Percentiles rank a stretch among this genome's conserved stretches.
These are phyloP conservation scores for Cyclopterus lumpus DNA, from an alignment of 2,797 vertebrate genomes.

Conservation along the genomic window DNA sequence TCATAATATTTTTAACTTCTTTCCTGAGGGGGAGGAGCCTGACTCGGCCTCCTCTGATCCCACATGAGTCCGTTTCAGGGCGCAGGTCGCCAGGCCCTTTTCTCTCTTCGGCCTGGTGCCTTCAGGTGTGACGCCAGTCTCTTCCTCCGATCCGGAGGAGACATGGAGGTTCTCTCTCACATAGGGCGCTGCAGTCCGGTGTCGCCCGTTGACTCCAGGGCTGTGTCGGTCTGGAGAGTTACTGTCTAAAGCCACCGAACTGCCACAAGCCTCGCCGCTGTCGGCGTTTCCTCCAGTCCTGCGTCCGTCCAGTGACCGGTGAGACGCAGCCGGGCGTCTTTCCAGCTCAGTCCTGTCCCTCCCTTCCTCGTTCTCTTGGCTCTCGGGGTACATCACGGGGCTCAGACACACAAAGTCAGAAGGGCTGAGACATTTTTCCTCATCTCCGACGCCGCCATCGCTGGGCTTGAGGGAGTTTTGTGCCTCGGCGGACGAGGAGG, in stretches of 20 bases:
- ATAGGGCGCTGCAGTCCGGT: constrained; percentile 78
- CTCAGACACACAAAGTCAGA: constrained; percentile 77
- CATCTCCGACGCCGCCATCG: constrained; percentile 35
- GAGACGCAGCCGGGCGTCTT: constrained; percentile 35
- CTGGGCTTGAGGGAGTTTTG: constrained; percentile 51
- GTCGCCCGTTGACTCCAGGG: constrained; percentile 86
- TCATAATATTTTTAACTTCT: constrained; percentile 94
- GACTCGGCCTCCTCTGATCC: constrained; percentile 87
- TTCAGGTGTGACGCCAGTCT: constrained; percentile 41
- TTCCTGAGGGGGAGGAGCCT: constrained; percentile 90
- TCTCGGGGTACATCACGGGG: constrained; percentile 74
- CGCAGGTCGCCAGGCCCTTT: constrained; percentile 39
- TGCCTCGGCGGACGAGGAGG: constrained; percentile 83
- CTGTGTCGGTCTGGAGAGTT: constrained; percentile 57
- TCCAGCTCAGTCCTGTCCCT: constrained; percentile 53
- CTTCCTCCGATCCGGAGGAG: constrained; percentile 71
- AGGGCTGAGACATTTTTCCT: constrained; percentile 61
- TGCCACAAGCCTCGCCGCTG: constrained; percentile 58
- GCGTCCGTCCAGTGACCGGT: constrained; percentile 13
- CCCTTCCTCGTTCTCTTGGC: constrained; percentile 56
- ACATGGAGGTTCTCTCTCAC: constrained; percentile 69
- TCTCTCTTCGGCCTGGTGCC: constrained; percentile 61
- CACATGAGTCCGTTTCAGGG: constrained; percentile 86
- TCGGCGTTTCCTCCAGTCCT: constrained; percentile 60
- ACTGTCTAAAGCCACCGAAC: constrained; percentile 30